These are phyloP conservation scores for Lytechinus pictus DNA, from an alignment of 35 echinoderm and acorn worm species.

Conservation along the genomic window DNA sequence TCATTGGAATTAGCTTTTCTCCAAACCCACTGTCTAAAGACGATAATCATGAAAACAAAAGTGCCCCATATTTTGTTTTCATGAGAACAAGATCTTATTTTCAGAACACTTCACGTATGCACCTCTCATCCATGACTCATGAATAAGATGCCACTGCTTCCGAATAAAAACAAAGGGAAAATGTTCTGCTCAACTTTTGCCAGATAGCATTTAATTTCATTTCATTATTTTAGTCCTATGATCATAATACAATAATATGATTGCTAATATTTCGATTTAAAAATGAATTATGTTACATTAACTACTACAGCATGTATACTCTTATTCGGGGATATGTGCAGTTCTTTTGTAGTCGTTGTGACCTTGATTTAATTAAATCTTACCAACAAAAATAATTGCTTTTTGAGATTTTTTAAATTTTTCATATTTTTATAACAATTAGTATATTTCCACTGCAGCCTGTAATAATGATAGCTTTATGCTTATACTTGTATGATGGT, in stretches of 20 bases:
- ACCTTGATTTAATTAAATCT: neutral
- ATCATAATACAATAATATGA: too few relatives aligned
- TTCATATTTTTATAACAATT: neutral
- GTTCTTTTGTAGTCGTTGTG: neutral
- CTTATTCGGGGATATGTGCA: neutral
- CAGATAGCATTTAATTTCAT: too few relatives aligned
- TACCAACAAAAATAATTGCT: neutral
- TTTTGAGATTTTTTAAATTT: neutral
- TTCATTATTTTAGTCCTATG: neutral
- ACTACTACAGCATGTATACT: neutral
- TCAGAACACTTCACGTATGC: neutral
- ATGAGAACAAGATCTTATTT: neutral
- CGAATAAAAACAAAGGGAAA: neutral
- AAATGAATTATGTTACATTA: neutral
- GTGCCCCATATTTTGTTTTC: slow-evolving; percentile 17
- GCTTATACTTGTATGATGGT: neutral
- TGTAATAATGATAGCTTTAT: neutral
- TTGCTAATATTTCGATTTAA: neutral
- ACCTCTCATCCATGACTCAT: neutral
- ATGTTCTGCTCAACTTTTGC: too few relatives aligned
- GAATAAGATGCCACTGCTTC: neutral
- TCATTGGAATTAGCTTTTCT: neutral
- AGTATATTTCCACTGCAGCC: neutral
- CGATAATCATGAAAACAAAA: neutral
- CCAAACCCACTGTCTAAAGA: too few relatives aligned